A percentile compares a stretch with the other conserved stretches of the same genome.
Conservation (phyloP, 2,113 vertebrate genomes). For the Poecile atricapillus region DNA sequence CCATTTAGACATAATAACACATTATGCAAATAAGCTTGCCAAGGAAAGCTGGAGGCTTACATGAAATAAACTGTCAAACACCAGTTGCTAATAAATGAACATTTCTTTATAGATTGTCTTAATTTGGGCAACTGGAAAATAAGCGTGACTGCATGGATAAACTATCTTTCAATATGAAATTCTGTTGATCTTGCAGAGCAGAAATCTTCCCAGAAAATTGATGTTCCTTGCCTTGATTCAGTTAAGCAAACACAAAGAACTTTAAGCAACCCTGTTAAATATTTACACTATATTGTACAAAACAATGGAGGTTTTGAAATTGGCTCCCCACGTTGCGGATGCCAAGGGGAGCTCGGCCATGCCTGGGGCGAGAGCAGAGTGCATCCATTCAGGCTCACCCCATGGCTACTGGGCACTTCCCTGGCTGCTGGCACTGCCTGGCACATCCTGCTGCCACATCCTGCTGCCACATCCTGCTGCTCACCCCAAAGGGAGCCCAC, state of each 20-base stretch:
- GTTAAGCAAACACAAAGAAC: conserved; percentile 8
- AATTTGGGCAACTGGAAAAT: conserved; percentile 74
- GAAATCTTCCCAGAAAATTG: conserved; percentile 28
- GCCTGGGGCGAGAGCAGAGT: not conserved
- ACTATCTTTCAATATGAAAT: conserved; percentile 26
- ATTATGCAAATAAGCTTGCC: conserved; percentile 84
- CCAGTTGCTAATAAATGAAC: conserved; percentile 83
- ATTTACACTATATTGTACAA: not conserved
- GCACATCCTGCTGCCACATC: not conserved
- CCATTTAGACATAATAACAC: conserved; percentile 86
- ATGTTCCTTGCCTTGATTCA: not conserved
- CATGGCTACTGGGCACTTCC: rapidly evolving
- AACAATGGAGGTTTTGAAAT: not conserved
- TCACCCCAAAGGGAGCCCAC: not conserved
- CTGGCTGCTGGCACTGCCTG: rapidly evolving
- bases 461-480: not conserved
- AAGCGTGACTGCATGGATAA: conserved; percentile 25
- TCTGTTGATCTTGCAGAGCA: not conserved
- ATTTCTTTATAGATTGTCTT: conserved; percentile 80
- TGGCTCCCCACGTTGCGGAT: rapidly evolving
- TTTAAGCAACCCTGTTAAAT: conserved; percentile 7
- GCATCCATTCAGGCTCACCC: rapidly evolving
- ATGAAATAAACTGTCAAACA: conserved; percentile 82
- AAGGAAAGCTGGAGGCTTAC: conserved; percentile 80
- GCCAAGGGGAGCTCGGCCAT: rapidly evolving